phyloP scores from a whole-genome alignment of 2,888 invertebrate genomes.

The Gerris lacustris region DNA sequence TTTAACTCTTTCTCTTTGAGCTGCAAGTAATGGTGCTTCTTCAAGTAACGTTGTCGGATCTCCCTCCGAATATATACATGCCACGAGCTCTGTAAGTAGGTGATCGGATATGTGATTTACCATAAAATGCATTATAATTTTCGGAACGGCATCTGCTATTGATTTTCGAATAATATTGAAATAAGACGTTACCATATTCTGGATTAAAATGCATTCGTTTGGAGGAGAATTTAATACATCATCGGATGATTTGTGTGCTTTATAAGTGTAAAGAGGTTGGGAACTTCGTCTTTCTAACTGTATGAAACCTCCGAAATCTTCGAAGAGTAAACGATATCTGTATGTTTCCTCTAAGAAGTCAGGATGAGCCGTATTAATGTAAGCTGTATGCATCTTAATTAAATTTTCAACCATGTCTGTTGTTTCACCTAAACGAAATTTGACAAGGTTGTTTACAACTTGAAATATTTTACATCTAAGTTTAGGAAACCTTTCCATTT shows the following conservation, averaged over 20 bases:
- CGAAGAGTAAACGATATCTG: neutral
- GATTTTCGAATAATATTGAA: slow-evolving; percentile 50
- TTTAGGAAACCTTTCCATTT: slow-evolving; percentile 50
- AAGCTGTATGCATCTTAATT: slow-evolving; percentile 48
- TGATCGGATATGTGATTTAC: slow-evolving; percentile 51
- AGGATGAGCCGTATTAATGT: slow-evolving; percentile 54
- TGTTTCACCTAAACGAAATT: slow-evolving; percentile 46
- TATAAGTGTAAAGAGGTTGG: neutral
- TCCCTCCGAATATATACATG: slow-evolving; percentile 47
- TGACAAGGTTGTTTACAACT: slow-evolving; percentile 47
- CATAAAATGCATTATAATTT: slow-evolving; percentile 54
- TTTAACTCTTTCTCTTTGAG: slow-evolving; percentile 16
- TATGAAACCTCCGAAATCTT: slow-evolving; percentile 6
- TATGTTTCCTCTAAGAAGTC: slow-evolving; percentile 40
- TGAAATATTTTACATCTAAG: slow-evolving; percentile 50
- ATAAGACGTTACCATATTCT: slow-evolving; percentile 48
- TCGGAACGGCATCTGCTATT: slow-evolving; percentile 52
- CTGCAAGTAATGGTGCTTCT: slow-evolving; percentile 47
- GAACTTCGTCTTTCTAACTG: neutral
- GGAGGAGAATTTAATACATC: neutral
- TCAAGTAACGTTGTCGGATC: slow-evolving; percentile 44
- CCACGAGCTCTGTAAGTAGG: slow-evolving; percentile 50
- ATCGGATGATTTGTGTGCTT: neutral
- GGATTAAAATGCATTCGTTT: slow-evolving; percentile 31
- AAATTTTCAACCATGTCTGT: slow-evolving; percentile 51